A percentile compares a stretch with the other conserved stretches of the same genome.
These are phyloP conservation scores for Neomicropteryx cornuta DNA, from an alignment of 1,140 invertebrate genomes.

Conservation along the genomic window DNA sequence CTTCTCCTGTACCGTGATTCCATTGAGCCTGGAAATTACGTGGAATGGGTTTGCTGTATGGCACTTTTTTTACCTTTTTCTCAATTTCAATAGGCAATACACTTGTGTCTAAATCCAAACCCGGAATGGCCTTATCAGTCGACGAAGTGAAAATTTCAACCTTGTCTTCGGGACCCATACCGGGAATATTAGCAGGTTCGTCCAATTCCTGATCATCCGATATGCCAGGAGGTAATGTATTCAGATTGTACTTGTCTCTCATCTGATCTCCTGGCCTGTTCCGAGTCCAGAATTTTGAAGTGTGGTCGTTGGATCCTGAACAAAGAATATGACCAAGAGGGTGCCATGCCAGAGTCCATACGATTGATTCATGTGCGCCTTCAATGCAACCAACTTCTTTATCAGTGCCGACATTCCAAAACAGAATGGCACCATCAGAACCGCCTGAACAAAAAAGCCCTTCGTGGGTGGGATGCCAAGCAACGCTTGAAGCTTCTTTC, in stretches of 20 bases:
- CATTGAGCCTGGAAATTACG: slow-evolving; percentile 92
- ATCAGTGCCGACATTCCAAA: slow-evolving; percentile 97
- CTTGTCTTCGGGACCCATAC: slow-evolving; percentile 90
- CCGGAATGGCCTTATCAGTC: slow-evolving; percentile 64
- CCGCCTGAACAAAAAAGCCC: slow-evolving; percentile 92
- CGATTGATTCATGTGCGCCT: slow-evolving; percentile 96
- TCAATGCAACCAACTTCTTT: slow-evolving; percentile 98
- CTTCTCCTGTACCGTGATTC: slow-evolving; percentile 62
- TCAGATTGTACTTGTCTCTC: slow-evolving; percentile 96
- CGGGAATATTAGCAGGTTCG: slow-evolving; percentile 74
- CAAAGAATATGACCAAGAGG: slow-evolving; percentile 97
- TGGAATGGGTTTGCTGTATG: slow-evolving; percentile 92
- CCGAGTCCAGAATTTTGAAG: slow-evolving; percentile 98
- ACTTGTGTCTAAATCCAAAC: slow-evolving; percentile 72
- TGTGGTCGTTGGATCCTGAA: slow-evolving; percentile 96
- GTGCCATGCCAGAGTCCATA: slow-evolving; percentile 99
- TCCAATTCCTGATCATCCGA: slow-evolving; percentile 48
- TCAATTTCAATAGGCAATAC: slow-evolving; percentile 45
- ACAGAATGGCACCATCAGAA: slow-evolving; percentile 94
- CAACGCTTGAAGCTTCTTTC: slow-evolving; percentile 93
- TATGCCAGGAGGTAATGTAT: slow-evolving; percentile 70
- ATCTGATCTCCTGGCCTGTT: slow-evolving; percentile 97
- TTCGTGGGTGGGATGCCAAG: slow-evolving; percentile 97
- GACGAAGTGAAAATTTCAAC: slow-evolving; percentile 53
- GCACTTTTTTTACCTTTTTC: slow-evolving; percentile 72